phyloP scores from a whole-genome alignment of 2,888 invertebrate species.

The Tridacna crocea region DNA sequence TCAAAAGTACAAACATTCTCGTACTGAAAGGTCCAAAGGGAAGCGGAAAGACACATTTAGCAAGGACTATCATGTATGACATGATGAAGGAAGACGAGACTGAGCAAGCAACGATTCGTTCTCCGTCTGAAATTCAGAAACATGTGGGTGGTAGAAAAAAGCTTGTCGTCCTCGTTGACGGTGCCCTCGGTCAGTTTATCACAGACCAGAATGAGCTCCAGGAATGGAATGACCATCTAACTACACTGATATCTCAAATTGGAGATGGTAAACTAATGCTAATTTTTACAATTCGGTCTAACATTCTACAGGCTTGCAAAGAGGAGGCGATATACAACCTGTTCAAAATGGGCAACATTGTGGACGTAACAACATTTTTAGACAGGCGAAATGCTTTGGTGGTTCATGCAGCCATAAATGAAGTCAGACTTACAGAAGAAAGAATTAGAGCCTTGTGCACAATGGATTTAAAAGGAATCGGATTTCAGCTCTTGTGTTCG shows the following conservation, averaged over 20 bases:
- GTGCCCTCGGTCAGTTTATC: background rate
- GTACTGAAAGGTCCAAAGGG: slow-evolving; percentile 10
- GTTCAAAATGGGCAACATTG: background rate
- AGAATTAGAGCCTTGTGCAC: slow-evolving; percentile 7
- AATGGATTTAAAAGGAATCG: slow-evolving; percentile 13
- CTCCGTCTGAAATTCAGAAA: slow-evolving; percentile 15
- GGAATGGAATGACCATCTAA: slow-evolving; percentile 9
- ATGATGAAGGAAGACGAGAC: slow-evolving; percentile 10
- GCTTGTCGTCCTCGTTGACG: slow-evolving; percentile 7
- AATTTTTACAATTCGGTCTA: slow-evolving; percentile 17
- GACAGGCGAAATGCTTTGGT: slow-evolving; percentile 15
- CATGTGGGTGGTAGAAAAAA: slow-evolving; percentile 1
- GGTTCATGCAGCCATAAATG: slow-evolving; percentile 6
- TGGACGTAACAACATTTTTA: slow-evolving; percentile 12
- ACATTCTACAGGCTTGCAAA: slow-evolving; percentile 10
- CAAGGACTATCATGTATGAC: slow-evolving; percentile 12
- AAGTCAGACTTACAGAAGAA: slow-evolving; percentile 11
- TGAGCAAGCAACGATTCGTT: slow-evolving; percentile 4
- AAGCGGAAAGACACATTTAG: slow-evolving; percentile 12
- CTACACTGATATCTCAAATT: background rate
- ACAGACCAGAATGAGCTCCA: background rate
- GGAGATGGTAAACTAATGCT: slow-evolving; percentile 16
- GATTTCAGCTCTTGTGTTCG: slow-evolving; percentile 12
- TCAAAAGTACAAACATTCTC: slow-evolving; percentile 4
- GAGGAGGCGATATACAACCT: slow-evolving; percentile 1